Evolutionary conservation across 2,888 invertebrate species (phyloP), one percentile per base, ranked within the genome.

Genomic region (Timema podura): DNA sequence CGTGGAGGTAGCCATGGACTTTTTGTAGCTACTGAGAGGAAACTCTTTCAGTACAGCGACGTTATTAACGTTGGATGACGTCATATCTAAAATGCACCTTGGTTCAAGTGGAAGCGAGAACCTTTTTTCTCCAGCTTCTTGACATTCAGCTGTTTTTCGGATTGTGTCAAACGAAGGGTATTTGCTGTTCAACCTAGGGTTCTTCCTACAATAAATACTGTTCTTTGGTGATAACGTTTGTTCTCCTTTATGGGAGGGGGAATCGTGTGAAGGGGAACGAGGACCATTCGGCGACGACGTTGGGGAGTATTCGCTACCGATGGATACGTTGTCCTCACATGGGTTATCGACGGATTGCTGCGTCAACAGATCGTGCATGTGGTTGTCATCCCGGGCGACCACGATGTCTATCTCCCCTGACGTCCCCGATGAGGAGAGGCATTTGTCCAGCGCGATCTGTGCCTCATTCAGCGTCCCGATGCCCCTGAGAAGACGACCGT

Each of bases 401-500:
- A 79, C 78, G 45, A 79, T 74, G 73, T 79, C 79, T 44, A 79
- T 76, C 70, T 78, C 76, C 61, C 75, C 72, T 15, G 76, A 76
- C 9, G 77, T 74, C 44, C 75, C 74, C 10, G 73, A 71, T 5
- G 67, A 46, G 13, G 67, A 67, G 47, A 70, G n/a, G 51, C 70
- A 70, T 15, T 48, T 48, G 45, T 67, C 70, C 47, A 80, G 74
- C 46, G 78, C 75, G 48, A 73, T 75, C 68, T 78, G 75, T 2
- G 78, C 79, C 68, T 78, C 77, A 65, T 76, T 76, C 54, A 78
- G 78, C 15, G 79, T 74, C 64, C 73, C 68, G 54, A 83, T 76
- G 6, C 81, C 81, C 6, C 80, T 78, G 49, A 85, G 76, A 13
- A 81, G 77, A 49, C 78, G 78, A 5, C 83, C 83, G 74, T 84